These are phyloP conservation scores for Pholis gunnellus DNA, from an alignment of 2,113 vertebrate species.

Conservation along the genomic window DNA sequence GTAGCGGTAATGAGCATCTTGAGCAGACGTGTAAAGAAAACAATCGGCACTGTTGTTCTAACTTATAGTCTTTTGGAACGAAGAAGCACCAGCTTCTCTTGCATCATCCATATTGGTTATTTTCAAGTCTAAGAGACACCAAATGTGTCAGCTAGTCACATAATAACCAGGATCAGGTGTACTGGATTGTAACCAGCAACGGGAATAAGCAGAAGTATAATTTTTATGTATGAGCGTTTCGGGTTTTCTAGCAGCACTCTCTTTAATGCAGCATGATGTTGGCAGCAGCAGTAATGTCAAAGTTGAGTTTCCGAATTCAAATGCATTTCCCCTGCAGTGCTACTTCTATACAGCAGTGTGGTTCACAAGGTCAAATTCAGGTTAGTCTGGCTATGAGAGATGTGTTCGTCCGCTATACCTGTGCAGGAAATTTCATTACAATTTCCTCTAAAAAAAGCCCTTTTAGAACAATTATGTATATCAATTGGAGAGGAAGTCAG, in stretches of 20 bases:
- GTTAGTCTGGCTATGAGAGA: not conserved
- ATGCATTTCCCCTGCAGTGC: not conserved
- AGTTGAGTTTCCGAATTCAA: not conserved
- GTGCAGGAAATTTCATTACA: not conserved
- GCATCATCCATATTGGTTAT: not conserved
- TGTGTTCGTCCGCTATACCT: not conserved
- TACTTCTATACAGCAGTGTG: not conserved
- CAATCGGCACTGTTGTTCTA: not conserved
- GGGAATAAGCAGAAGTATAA: not conserved
- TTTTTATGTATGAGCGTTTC: not conserved
- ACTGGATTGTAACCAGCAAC: not conserved
- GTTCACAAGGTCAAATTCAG: not conserved
- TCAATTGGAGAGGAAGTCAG: not conserved
- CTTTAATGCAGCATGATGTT: not conserved
- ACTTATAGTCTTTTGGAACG: not conserved
- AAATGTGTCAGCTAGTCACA: not conserved
- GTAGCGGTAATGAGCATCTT: slow-evolving; percentile 4
- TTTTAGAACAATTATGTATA: not conserved
- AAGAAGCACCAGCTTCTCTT: too few relatives aligned
- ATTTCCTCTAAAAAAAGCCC: not conserved
- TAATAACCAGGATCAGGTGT: not conserved
- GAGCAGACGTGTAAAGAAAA: not conserved
- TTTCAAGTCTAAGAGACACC: not conserved
- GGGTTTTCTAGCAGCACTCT: not conserved
- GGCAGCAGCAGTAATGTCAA: not conserved